Base-by-base conservation (phyloP, 2,797 vertebrate genomes). In the Phoebastria nigripes region DNA sequence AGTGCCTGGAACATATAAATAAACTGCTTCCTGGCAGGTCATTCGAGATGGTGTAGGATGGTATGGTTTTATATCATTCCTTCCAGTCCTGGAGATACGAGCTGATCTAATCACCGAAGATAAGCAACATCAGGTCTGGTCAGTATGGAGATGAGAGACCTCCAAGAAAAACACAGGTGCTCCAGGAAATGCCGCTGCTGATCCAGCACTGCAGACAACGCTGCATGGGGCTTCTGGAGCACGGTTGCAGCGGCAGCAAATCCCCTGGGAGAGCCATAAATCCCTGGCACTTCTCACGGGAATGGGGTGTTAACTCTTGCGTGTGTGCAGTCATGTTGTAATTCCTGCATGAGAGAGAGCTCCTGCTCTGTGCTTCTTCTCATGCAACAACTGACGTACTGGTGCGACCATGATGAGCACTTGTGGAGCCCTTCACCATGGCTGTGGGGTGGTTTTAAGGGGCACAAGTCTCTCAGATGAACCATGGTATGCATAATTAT, bases 131-230 rank as follows among this genome's bases (percentile, higher is more conserved):
- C 87, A 91, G 81, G 56, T 90, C 94, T 94, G 96, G 92, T 89
- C 83, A 91, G 92, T 6, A 11, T 0, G 12, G 81, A 65, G 81
- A 87, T 28, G 47, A 81, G 78, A 93, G 74, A 85, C 59, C 81
- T 94, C 96, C 96, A 96, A 96, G 92, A 91, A 93, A 97, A 96
- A 96, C 93, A 94, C 94, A 95, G 95, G 95, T 97, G 96, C 94
- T 95, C 63, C 94, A 95, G 93, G 94, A 96, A 96, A 95, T 81
- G 71, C 88, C 3, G 0, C 49, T 28, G 91, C 91, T 90, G 82
- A 90, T 85, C 90, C 92, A 67, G 59, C 0, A 0, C 66, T 76
- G 85, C 70, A 46, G 72, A 88, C 61, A 47, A 0, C 0, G 1
- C 67, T 81, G 73, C 89, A 26, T 37, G 61, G 90, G 81, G 78